These are phyloP conservation scores for Aurelia coerulea DNA, from an alignment of 30 jellyfish, hydroid and myxozoan species.

Conservation along the genomic window DNA sequence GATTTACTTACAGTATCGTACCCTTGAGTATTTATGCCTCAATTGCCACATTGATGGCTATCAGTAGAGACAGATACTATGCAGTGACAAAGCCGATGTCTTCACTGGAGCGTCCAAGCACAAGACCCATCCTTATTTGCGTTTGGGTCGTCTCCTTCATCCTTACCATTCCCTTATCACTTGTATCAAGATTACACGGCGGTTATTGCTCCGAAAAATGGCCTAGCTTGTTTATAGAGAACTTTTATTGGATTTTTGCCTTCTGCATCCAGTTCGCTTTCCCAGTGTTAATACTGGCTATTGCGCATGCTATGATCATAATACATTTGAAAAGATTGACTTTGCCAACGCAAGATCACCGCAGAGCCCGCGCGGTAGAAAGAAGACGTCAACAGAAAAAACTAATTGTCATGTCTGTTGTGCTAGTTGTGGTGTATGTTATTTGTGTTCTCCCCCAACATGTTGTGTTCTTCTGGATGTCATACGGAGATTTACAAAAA, in stretches of 20 bases:
- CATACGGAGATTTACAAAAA: conserved; percentile 47
- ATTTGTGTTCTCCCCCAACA: conserved; percentile 94
- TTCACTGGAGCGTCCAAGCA: conserved; percentile 54
- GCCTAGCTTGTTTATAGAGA: conserved; percentile 63
- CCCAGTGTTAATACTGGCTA: conserved; percentile 69
- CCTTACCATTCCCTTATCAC: conserved; percentile 79
- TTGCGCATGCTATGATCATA: conserved; percentile 72
- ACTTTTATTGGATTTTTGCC: conserved; percentile 76
- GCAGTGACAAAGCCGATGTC: conserved; percentile 84
- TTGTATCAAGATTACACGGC: conserved; percentile 62
- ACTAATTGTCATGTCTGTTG: conserved; percentile 64
- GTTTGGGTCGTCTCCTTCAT: conserved; percentile 79
- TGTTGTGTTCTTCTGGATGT: conserved; percentile 81
- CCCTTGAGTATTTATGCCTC: conserved; percentile 87
- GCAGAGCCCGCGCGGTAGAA: conserved; percentile 27
- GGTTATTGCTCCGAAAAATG: conserved; percentile 80
- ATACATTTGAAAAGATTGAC: conserved; percentile 44
- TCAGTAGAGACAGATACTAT: conserved; percentile 80
- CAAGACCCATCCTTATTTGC: conserved; percentile 43
- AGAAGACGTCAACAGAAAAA: conserved; percentile 77
- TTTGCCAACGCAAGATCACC: conserved; percentile 25
- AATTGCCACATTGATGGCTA: conserved; percentile 86
- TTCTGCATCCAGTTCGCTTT: conserved; percentile 79
- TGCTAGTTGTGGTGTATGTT: conserved; percentile 69
- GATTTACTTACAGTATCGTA: conserved; percentile 63